phyloP scores from a whole-genome alignment of 2,888 invertebrate genomes.

The Pseudococcus viburni region DNA sequence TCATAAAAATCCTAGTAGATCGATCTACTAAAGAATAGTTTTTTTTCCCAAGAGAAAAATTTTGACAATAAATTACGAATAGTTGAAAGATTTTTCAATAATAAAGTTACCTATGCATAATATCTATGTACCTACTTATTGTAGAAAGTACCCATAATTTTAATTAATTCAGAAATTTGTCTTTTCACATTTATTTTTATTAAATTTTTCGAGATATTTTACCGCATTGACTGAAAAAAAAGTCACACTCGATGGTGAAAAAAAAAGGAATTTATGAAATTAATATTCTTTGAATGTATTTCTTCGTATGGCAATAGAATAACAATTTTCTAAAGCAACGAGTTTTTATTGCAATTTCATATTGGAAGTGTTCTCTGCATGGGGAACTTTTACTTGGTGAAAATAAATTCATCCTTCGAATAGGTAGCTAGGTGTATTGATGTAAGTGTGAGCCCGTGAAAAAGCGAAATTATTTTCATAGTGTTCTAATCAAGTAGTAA shows the following conservation, averaged over 20 bases:
- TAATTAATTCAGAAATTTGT: neutral
- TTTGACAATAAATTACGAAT: neutral
- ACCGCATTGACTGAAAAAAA: neutral
- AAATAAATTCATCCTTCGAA: neutral
- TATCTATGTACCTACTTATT: neutral
- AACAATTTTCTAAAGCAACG: no score
- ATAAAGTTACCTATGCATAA: neutral
- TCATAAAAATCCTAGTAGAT: conserved; percentile 48
- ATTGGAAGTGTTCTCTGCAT: neutral
- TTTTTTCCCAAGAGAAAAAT: conserved; percentile 4
- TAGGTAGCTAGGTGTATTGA: neutral
- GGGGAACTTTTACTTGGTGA: conserved; percentile 13
- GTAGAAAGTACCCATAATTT: neutral
- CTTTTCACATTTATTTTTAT: neutral
- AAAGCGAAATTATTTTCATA: neutral
- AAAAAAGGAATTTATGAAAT: no score
- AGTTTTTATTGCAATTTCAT: neutral
- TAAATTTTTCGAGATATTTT: neutral
- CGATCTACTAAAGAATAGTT: conserved; percentile 37
- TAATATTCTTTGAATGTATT: no score
- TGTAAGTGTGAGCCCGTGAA: neutral
- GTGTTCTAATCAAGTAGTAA: neutral
- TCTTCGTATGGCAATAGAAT: neutral
- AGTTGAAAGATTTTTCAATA: neutral
- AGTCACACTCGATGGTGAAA: no score